These are phyloP conservation scores for Embidobia sp. DNA, from an alignment of 2,888 invertebrate species.

Conservation along the genomic window DNA sequence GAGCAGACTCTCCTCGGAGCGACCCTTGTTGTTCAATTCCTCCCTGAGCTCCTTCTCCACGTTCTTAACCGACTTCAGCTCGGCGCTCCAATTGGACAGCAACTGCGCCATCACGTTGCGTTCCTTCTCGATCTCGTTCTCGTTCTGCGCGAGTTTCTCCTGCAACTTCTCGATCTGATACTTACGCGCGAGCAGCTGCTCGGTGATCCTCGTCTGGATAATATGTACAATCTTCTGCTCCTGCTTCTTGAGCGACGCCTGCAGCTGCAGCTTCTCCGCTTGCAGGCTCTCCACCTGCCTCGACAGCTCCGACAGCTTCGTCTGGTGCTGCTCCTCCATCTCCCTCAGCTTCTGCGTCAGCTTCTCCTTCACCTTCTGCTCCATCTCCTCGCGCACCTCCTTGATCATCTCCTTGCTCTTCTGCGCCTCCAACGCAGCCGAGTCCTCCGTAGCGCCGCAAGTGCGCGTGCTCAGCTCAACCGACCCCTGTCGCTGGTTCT, in stretches of 20 bases:
- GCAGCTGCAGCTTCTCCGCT: constrained; percentile 82
- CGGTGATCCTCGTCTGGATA: constrained; percentile 79
- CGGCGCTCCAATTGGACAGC: constrained; percentile 75
- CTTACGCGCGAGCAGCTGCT: constrained; percentile 72
- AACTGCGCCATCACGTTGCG: constrained; percentile 81
- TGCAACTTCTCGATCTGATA: constrained; percentile 81
- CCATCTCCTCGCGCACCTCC: constrained; percentile 86
- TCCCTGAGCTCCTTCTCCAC: constrained; percentile 81
- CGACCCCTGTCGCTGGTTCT: constrained; percentile 82
- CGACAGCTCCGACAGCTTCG: constrained; percentile 81
- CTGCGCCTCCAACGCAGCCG: constrained; percentile 80
- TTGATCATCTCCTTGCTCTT: constrained; percentile 82
- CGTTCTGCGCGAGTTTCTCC: constrained; percentile 83
- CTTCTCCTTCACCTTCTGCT: constrained; percentile 85
- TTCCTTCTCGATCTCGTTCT: constrained; percentile 82
- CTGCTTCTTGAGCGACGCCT: constrained; percentile 83
- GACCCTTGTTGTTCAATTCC: constrained; percentile 82
- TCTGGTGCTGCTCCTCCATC: constrained; percentile 83
- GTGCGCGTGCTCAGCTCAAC: constrained; percentile 75
- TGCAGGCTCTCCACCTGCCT: constrained; percentile 83
- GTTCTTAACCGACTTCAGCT: constrained; percentile 75
- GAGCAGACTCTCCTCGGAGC: constrained; percentile 82
- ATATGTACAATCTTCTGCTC: constrained; percentile 82
- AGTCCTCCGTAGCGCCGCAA: constrained; percentile 69
- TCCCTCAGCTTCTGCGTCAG: constrained; percentile 85